Evolutionary conservation across 2,888 invertebrate genomes (phyloP).

Genomic region (Chalcis sispes): DNA sequence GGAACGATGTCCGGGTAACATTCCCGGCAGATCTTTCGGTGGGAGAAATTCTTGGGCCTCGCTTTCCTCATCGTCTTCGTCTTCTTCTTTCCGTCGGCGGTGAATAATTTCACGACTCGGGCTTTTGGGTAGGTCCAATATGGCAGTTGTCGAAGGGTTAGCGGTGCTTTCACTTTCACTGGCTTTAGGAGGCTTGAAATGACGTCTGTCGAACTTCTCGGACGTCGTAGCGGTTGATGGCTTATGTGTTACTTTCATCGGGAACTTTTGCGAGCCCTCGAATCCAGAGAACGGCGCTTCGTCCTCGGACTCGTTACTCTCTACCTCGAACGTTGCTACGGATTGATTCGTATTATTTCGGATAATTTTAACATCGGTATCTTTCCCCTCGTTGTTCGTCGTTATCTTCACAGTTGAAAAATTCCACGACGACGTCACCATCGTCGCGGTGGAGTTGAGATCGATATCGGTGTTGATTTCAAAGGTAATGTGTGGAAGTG

Average conservation of each 20-base stretch:
- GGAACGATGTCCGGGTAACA: conserved; percentile 6
- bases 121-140: conserved; percentile 66
- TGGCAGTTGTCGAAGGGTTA: conserved; percentile 44
- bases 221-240: conserved; percentile 58
- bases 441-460: not conserved
- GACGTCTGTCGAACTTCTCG: conserved; percentile 71
- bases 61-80: conserved; percentile 37
- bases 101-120: conserved; percentile 64
- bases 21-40: conserved; percentile 33
- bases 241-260: conserved; percentile 64
- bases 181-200: conserved; percentile 69
- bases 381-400: not conserved
- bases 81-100: conserved; percentile 59
- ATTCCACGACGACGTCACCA: not conserved
- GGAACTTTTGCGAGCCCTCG: conserved; percentile 67
- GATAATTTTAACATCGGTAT: no score
- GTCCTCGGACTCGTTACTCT: conserved; percentile 57
- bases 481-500: not conserved
- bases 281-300: conserved; percentile 64
- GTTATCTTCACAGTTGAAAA: no score
- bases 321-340: conserved; percentile 42
- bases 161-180: conserved; percentile 57
- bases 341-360: no score
- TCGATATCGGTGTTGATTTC: not conserved
- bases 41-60: no score